A percentile compares a stretch with the other conserved stretches of the same genome.
Evolutionary conservation across 92 coral and sea anemone genomes (phyloP).

Genomic region (Ricordea florida): DNA sequence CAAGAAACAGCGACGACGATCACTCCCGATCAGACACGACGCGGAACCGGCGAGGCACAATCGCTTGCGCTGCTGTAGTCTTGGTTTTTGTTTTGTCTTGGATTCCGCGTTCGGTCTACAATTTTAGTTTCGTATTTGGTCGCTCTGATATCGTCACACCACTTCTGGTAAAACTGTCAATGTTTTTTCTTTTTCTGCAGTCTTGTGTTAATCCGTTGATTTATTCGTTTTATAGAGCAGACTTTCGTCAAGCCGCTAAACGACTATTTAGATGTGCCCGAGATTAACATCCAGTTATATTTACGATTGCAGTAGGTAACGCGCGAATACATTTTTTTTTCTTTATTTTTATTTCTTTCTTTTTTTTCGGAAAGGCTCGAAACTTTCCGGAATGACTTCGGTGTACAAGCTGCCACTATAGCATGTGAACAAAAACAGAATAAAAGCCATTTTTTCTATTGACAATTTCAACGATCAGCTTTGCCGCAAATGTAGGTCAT

Average conservation of each 20-base stretch:
- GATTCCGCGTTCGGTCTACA: constrained; percentile 63
- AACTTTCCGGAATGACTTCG: too few relatives aligned
- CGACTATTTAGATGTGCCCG: constrained; percentile 7
- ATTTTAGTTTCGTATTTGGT: constrained; percentile 39
- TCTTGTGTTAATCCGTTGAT: constrained; percentile 66
- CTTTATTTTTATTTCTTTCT: too few relatives aligned
- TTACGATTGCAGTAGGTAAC: too few relatives aligned
- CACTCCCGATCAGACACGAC: background rate
- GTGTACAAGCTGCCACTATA: too few relatives aligned
- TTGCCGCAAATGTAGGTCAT: too few relatives aligned
- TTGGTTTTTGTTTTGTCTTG: constrained; percentile 58
- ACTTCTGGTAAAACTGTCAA: constrained; percentile 46
- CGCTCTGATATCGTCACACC: constrained; percentile 34
- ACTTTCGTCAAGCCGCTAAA: constrained; percentile 63
- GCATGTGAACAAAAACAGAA: too few relatives aligned
- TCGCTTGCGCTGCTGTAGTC: constrained; percentile 53
- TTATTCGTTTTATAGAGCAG: constrained; percentile 69
- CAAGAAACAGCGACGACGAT: background rate
- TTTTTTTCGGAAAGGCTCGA: too few relatives aligned
- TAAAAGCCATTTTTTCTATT: too few relatives aligned
- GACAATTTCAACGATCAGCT: too few relatives aligned
- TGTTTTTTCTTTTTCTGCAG: constrained; percentile 68
- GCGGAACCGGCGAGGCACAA: constrained; percentile 34
- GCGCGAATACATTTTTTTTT: too few relatives aligned
- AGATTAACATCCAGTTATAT: background rate